Percentiles rank a stretch among this genome's conserved stretches.
phyloP scores from a whole-genome alignment of 2,888 invertebrate genomes.

The Ormyrus pomaceus region DNA sequence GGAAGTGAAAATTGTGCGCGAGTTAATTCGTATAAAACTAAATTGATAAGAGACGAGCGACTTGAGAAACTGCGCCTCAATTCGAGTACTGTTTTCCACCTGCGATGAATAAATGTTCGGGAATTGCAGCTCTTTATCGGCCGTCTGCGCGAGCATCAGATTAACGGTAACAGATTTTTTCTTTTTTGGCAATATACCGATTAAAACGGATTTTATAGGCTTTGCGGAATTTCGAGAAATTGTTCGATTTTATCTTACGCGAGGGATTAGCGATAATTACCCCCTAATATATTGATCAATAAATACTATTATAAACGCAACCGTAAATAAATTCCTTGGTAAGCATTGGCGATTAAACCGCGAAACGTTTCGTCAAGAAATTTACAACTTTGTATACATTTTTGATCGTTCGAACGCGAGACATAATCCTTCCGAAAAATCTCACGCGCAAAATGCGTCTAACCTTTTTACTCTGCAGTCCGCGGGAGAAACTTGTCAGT shows the following conservation, averaged over 20 bases:
- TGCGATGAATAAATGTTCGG: conserved; percentile 2
- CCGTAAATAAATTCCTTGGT: too few relatives aligned
- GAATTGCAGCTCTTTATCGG: conserved; percentile 31
- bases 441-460: not conserved
- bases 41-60: conserved; percentile 23
- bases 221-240: conserved; percentile 38
- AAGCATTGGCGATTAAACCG: too few relatives aligned
- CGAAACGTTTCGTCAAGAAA: not conserved
- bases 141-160: not conserved
- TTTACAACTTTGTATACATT: not conserved
- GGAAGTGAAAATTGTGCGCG: too few relatives aligned
- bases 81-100: conserved; percentile 19
- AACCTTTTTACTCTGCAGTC: too few relatives aligned
- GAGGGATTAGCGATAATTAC: not conserved
- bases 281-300: conserved; percentile 20
- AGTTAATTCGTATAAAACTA: not conserved
- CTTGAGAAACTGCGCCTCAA: conserved; percentile 2
- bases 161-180: conserved; percentile 36
- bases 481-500: too few relatives aligned
- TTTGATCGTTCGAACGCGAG: not conserved
- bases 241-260: conserved; percentile 35
- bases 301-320: conserved; percentile 14
- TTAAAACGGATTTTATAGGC: conserved; percentile 37
- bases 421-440: not conserved
- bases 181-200: conserved; percentile 27